Percentiles rank a stretch among this genome's conserved stretches.
Conservation (phyloP, 2,888 invertebrate species). For the Meiosimyza decipiens region DNA sequence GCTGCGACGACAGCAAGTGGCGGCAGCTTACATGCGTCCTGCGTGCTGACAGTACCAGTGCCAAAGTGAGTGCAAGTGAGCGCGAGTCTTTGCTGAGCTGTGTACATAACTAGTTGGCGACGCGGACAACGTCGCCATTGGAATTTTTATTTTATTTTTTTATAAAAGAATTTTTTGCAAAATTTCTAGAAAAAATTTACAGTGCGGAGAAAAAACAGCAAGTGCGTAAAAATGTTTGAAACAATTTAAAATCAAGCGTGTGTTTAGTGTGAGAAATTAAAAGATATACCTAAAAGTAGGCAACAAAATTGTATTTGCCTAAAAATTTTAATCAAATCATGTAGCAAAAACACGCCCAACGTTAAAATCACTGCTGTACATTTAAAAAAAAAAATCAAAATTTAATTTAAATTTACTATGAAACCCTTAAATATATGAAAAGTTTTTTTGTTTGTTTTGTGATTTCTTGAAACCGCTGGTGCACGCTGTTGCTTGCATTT, state of each 20-base stretch:
- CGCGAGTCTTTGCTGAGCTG: slow-evolving; percentile 31
- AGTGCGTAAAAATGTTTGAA: no score
- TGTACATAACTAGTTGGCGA: slow-evolving; percentile 29
- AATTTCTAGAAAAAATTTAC: background rate
- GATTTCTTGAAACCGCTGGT: background rate
- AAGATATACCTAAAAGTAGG: background rate
- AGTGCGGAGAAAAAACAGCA: background rate
- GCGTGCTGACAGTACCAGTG: slow-evolving; percentile 13
- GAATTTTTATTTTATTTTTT: slow-evolving; percentile 19
- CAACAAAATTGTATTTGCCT: no score
- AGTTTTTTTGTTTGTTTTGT: no score
- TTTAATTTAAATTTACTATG: background rate
- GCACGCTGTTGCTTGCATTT: slow-evolving; percentile 28
- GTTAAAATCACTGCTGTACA: background rate
- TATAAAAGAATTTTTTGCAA: slow-evolving; percentile 9
- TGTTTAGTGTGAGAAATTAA: background rate
- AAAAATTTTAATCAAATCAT: no score
- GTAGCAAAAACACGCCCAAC: slow-evolving; percentile 11
- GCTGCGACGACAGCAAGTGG: background rate
- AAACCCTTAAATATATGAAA: no score
- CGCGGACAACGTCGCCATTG: slow-evolving; percentile 15
- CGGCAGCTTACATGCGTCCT: slow-evolving; percentile 2
- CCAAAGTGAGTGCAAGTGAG: slow-evolving; percentile 3
- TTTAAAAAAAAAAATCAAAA: background rate
- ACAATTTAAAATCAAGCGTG: background rate